Evolutionary conservation across 2,888 invertebrate species (phyloP).

Genomic region (Villa cingulata): DNA sequence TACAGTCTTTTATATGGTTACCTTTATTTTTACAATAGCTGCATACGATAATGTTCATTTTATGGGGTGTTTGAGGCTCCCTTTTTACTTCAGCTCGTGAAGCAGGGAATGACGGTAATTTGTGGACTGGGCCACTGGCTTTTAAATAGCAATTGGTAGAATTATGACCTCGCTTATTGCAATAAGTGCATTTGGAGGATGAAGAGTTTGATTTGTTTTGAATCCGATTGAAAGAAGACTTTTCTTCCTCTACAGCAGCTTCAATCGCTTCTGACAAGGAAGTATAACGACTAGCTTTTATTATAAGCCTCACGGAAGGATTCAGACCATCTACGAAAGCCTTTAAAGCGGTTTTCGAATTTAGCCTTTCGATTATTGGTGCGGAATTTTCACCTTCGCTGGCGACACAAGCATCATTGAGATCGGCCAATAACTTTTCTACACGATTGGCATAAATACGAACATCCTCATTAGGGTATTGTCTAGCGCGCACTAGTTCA

Average conservation of each 20-base stretch:
- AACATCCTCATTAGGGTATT: not conserved
- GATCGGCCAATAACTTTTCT: not conserved
- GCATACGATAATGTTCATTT: not conserved
- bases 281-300: not conserved
- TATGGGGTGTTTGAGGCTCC: not conserved
- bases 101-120: not conserved
- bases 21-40: constrained; percentile 1
- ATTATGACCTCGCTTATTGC: not conserved
- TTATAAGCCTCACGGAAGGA: not conserved
- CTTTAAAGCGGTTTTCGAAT: not conserved
- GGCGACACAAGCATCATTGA: not conserved
- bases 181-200: not conserved
- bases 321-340: not conserved
- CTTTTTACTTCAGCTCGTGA: not conserved
- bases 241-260: no score
- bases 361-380: not conserved
- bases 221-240: not conserved
- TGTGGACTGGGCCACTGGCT: not conserved
- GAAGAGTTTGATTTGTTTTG: not conserved
- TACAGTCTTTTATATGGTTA: no score
- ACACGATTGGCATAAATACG: not conserved
- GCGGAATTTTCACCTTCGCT: not conserved
- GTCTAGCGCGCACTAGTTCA: not conserved
- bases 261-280: no score
- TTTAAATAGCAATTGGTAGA: not conserved